A percentile compares a stretch with the other conserved stretches of the same genome.
Conservation (phyloP, 2,888 invertebrate genomes). For the Conchocele bisecta region DNA sequence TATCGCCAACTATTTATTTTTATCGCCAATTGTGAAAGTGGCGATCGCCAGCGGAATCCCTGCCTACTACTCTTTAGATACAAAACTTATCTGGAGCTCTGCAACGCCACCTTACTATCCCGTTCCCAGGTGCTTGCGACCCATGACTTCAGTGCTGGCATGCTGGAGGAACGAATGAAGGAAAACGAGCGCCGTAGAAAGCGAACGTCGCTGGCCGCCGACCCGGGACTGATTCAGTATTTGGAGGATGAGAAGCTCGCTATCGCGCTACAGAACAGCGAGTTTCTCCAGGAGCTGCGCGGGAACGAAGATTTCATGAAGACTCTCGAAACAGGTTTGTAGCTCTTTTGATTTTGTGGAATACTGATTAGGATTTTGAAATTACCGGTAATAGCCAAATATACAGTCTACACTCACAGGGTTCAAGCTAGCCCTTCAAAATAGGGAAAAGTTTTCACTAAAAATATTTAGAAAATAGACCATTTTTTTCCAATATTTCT, state of each 20-base stretch:
- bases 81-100: no score
- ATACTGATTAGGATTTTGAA: no score
- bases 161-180: slow-evolving; percentile 82
- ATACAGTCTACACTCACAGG: neutral
- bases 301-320: slow-evolving; percentile 94
- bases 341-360: neutral
- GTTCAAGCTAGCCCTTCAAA: no score
- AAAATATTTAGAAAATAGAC: no score
- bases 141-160: slow-evolving; percentile 76
- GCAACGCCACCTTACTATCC: no score
- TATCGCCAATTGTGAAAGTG: no score
- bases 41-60: no score
- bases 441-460: no score
- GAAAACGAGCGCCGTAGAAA: slow-evolving; percentile 83
- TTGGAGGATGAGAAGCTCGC: slow-evolving; percentile 93
- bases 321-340: slow-evolving; percentile 89
- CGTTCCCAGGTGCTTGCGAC: slow-evolving; percentile 70
- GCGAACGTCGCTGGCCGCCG: slow-evolving; percentile 75
- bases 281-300: slow-evolving; percentile 93
- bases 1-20: no score
- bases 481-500: no score
- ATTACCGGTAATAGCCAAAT: no score
- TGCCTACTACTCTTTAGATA: no score
- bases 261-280: slow-evolving; percentile 93
- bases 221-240: slow-evolving; percentile 84